Conservation (phyloP, 2,113 vertebrate genomes). For the Sturnus vulgaris region DNA sequence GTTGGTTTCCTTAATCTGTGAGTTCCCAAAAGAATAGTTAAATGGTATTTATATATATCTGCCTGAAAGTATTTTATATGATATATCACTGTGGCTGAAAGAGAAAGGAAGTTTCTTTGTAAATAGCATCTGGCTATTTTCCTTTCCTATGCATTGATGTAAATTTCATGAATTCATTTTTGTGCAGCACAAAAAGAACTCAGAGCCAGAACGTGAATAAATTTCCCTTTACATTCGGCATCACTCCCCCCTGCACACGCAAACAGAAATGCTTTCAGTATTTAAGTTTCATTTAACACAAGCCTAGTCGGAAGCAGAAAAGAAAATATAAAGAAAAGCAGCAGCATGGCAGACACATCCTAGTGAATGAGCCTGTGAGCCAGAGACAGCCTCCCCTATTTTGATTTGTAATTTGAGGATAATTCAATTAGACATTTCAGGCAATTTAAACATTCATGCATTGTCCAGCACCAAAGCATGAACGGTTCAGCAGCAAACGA, state of each 20-base stretch:
- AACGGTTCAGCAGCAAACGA: conserved; percentile 77
- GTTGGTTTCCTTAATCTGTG: background rate
- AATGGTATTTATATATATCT: background rate
- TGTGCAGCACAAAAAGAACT: background rate
- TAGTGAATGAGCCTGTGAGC: conserved; percentile 65
- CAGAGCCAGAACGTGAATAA: background rate
- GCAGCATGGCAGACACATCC: conserved; percentile 13
- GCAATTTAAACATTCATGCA: conserved; percentile 87
- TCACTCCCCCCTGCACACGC: background rate
- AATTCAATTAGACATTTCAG: conserved; percentile 81
- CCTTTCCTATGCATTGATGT: background rate
- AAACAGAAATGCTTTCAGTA: conserved; percentile 24
- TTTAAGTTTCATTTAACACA: conserved; percentile 42
- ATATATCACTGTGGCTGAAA: conserved; percentile 35
- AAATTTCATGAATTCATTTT: conserved; percentile 37
- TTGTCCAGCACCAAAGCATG: conserved; percentile 77
- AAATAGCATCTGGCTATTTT: conserved; percentile 44
- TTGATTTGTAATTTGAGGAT: conserved; percentile 78
- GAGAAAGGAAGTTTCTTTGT: conserved; percentile 36
- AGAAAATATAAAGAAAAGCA: conserved; percentile 33
- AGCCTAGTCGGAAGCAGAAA: background rate
- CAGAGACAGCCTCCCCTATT: conserved; percentile 67
- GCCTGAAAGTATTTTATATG: background rate
- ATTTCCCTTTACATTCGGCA: background rate
- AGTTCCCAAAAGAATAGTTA: background rate